Base-by-base conservation (phyloP, 2,797 vertebrate species). In the Tauraco hartlaubi region DNA sequence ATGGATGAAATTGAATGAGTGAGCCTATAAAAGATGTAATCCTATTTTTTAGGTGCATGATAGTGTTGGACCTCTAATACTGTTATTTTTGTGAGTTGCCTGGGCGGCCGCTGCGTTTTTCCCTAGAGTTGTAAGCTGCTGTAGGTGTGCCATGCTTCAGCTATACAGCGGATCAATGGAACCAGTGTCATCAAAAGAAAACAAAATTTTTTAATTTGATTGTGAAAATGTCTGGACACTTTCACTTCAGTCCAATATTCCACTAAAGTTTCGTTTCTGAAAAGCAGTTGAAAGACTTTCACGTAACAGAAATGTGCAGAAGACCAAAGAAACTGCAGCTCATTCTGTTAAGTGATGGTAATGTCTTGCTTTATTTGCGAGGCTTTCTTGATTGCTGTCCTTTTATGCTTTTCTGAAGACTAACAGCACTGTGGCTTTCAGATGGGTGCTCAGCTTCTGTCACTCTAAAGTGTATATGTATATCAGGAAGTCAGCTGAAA, bases 391-490 rank as follows among this genome's bases (percentile, higher is more conserved):
- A n/a, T 72, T 75, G 51, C 61, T 55, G 46, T 23, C 49, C 61
- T 44, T 31, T 33, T 9, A 7, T 0, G 21, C 25, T 51, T 55
- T 55, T 71, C n/a, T 33, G n/a, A 59, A 83, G 41, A 28, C 48
- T 43, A 15, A 16, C 31, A 68, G 81, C 44, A 9, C 41, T 31
- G 33, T n/a, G 39, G 41, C 52, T 91, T 43, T 80, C 78, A 49
- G n/a, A 52, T 10, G 41, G 22, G 31, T 23, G 64, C 23, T 67
- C 35, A 33, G 72, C 43, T 68, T 54, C 71, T 67, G 48, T 48
- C 5, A 0, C 59, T 79, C 39, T 55, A 15, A 37, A 0, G 1
- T 1, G 2, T 20, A 8, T 33, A 3, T 6, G 21, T 55, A 4
- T 22, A 20, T 51, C 0, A 0, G 64, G 33, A 73, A 76, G 29